Evolutionary conservation across 2,113 vertebrate genomes (phyloP).

Genomic region (Aegithalos caudatus): DNA sequence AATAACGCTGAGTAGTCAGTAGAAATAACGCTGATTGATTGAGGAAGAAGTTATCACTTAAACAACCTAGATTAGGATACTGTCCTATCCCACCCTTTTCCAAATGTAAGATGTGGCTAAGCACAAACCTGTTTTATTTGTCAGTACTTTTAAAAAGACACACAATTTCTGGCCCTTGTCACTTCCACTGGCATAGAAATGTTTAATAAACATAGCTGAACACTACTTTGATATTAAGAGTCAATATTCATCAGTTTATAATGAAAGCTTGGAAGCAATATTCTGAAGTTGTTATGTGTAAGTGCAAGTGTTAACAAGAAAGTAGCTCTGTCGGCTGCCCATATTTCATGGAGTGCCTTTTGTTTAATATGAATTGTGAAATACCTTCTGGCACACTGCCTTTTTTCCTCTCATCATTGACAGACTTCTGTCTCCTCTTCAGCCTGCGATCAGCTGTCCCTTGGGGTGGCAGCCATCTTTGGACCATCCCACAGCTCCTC

Average conservation of each 20-base stretch:
- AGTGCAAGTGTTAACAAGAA: not conserved
- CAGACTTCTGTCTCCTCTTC: conserved; percentile 69
- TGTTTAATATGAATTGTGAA: not conserved
- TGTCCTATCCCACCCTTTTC: not conserved
- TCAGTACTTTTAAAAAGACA: not conserved
- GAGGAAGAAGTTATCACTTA: not conserved
- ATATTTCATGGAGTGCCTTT: not conserved
- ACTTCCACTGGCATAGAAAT: not conserved
- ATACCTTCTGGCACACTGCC: conserved; percentile 50
- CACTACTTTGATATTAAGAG: not conserved
- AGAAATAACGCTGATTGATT: not conserved
- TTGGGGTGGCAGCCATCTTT: conserved; percentile 98
- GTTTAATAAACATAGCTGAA: not conserved
- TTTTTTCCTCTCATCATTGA: conserved; percentile 64
- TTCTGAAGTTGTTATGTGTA: not conserved
- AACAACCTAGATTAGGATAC: not conserved
- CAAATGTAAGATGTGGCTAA: not conserved
- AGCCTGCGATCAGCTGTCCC: conserved; percentile 99
- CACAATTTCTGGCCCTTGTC: not conserved
- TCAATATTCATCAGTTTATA: not conserved
- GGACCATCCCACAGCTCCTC: conserved; percentile 98
- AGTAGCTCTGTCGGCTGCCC: not conserved
- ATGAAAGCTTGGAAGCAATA: not conserved
- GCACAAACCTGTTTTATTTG: not conserved
- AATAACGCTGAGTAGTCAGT: not conserved